Evolutionary conservation across 1,140 invertebrate species (phyloP).

Genomic region (Holotrichia oblita): DNA sequence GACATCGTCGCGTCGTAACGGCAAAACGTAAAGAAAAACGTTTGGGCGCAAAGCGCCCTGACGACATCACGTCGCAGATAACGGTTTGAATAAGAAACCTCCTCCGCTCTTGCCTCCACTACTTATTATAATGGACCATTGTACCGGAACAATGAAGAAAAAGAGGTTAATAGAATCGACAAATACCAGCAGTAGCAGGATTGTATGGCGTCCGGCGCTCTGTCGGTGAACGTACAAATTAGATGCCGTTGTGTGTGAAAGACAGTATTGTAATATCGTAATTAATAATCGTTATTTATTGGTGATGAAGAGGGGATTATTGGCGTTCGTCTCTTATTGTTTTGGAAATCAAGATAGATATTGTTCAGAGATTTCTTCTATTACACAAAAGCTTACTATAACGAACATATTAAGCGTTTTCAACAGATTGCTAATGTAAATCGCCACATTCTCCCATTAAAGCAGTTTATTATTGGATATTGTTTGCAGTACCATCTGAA

Average conservation of each 20-base stretch:
- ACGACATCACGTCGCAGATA: slow-evolving; percentile 7
- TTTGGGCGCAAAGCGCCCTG: not conserved
- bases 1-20: not conserved
- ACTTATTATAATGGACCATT: slow-evolving; percentile 37
- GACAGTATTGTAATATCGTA: slow-evolving; percentile 8
- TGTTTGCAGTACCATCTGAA: too few relatives aligned
- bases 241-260: not conserved
- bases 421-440: too few relatives aligned
- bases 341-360: not conserved
- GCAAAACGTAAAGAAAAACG: not conserved
- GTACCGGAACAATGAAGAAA: slow-evolving; percentile 30
- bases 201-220: not conserved
- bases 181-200: not conserved
- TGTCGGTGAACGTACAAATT: not conserved
- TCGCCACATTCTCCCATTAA: too few relatives aligned
- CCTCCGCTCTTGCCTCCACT: not conserved
- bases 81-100: slow-evolving; percentile 16
- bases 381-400: too few relatives aligned
- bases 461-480: too few relatives aligned
- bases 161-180: slow-evolving; percentile 35
- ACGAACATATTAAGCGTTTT: too few relatives aligned
- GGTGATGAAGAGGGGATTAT: not conserved
- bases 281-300: slow-evolving; percentile 18
- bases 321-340: not conserved
- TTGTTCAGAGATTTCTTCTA: too few relatives aligned